A percentile compares a stretch with the other conserved stretches of the same genome.
These are phyloP conservation scores for Tribolium castaneum DNA, from an alignment of 1,140 invertebrate species.

Conservation along the genomic window DNA sequence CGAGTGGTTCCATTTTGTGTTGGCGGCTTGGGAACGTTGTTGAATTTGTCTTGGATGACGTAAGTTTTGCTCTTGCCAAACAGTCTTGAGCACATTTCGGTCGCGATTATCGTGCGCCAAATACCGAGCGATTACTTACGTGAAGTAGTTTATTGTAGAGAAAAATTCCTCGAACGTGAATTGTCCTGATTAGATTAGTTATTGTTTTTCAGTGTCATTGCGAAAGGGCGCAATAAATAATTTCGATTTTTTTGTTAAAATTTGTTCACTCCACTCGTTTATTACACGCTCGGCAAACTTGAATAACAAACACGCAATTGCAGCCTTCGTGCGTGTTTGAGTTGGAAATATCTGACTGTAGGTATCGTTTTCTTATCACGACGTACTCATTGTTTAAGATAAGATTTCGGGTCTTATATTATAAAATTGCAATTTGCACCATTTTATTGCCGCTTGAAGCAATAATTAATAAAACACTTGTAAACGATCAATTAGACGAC, in stretches of 20 bases:
- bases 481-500: too few relatives aligned
- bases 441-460: background rate
- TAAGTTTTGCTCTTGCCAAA: constrained; percentile 1
- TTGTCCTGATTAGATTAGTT: constrained; percentile 14
- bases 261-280: background rate
- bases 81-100: constrained; percentile 4
- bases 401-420: constrained; percentile 2
- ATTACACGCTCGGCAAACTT: background rate
- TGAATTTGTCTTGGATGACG: background rate
- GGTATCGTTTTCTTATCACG: constrained; percentile 17
- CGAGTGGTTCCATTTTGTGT: background rate
- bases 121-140: background rate
- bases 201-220: constrained; percentile 1
- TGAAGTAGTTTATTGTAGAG: constrained; percentile 3
- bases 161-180: background rate
- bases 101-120: background rate
- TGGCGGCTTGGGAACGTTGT: background rate
- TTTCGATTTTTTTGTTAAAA: background rate
- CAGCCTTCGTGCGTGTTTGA: constrained; percentile 22
- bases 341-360: constrained; percentile 20
- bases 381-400: constrained; percentile 15
- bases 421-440: background rate
- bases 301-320: constrained; percentile 19
- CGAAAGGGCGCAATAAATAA: background rate
- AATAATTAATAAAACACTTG: too few relatives aligned